Percentiles rank a stretch among this genome's conserved stretches.
These are phyloP conservation scores for Polymixis lichenea DNA, from an alignment of 2,888 invertebrate genomes.

Conservation along the genomic window DNA sequence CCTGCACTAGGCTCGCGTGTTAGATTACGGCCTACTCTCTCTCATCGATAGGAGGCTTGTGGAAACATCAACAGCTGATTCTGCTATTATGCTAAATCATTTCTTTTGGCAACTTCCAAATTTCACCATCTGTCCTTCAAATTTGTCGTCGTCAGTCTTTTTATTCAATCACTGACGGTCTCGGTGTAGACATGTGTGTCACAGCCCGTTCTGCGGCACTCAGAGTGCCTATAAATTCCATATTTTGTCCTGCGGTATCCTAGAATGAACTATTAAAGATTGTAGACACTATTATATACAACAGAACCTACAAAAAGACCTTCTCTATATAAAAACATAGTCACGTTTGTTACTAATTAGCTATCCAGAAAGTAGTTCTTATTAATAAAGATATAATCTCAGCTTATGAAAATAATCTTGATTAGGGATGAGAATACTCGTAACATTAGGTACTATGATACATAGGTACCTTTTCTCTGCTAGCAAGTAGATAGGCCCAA, in stretches of 20 bases:
- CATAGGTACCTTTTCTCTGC: background rate
- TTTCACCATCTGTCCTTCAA: background rate
- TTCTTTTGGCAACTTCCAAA: no score
- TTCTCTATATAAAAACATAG: background rate
- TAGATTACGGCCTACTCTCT: no score
- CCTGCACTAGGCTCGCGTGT: no score
- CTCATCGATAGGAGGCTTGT: no score
- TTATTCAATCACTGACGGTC: background rate
- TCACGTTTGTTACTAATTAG: slow-evolving; percentile 35
- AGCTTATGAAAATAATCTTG: slow-evolving; percentile 20
- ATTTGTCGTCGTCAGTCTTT: background rate
- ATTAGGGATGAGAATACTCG: slow-evolving; percentile 11
- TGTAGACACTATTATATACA: background rate
- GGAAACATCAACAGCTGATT: no score
- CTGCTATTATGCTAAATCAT: no score
- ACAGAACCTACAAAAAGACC: background rate
- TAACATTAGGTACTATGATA: background rate
- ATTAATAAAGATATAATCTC: slow-evolving; percentile 14
- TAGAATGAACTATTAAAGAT: background rate
- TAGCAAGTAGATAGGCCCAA: background rate
- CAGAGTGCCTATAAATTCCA: background rate
- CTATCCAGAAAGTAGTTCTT: slow-evolving; percentile 16
- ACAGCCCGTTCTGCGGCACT: background rate
- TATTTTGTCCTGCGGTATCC: background rate
- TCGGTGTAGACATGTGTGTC: background rate